Evolutionary conservation across 2,113 vertebrate genomes (phyloP).

Genomic region (Dolichotis patagonum): DNA sequence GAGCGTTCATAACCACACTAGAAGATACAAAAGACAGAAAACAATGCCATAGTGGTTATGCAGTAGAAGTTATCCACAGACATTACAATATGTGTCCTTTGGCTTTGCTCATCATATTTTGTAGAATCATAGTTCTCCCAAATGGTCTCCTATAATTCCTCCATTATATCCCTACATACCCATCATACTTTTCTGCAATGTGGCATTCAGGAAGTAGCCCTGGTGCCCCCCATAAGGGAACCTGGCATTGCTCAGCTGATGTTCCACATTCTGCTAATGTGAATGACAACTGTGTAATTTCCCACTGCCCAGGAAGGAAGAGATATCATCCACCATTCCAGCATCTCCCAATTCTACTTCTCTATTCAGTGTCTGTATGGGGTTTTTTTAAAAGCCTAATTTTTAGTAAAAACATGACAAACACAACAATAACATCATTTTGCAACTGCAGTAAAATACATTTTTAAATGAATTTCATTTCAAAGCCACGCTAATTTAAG

Average conservation of each 20-base stretch:
- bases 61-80: neutral
- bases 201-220: neutral
- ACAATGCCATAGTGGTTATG: neutral
- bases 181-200: neutral
- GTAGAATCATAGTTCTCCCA: neutral
- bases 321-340: conserved; percentile 44
- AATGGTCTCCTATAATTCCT: neutral
- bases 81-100: neutral
- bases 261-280: conserved; percentile 50
- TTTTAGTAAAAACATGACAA: conserved; percentile 72
- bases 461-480: conserved; percentile 69
- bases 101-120: neutral
- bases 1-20: neutral
- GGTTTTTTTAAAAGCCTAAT: neutral
- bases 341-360: conserved; percentile 43
- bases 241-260: conserved; percentile 30
- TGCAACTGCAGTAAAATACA: conserved; percentile 51
- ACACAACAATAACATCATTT: conserved; percentile 66
- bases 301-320: conserved; percentile 37
- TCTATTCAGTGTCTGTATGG: neutral
- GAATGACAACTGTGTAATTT: conserved; percentile 45
- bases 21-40: neutral
- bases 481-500: conserved; percentile 58
- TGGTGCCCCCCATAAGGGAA: neutral
- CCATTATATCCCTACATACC: neutral